Conservation (phyloP, 2,113 vertebrate genomes). For the Entosphenus tridentatus region DNA sequence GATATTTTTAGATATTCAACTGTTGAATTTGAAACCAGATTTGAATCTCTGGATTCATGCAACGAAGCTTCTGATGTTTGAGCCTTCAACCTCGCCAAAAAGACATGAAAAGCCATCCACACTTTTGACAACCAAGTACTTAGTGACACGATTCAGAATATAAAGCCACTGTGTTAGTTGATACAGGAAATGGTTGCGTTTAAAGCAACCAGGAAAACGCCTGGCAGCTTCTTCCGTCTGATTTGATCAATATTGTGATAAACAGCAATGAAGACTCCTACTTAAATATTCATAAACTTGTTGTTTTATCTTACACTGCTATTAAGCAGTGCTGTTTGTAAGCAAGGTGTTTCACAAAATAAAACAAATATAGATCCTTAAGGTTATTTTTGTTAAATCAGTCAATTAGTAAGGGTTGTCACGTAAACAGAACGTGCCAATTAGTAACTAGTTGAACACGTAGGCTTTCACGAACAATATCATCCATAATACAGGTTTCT, state of each 20-base stretch:
- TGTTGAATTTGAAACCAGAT: slow-evolving; percentile 4
- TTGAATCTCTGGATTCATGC: not conserved
- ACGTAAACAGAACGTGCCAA: no score
- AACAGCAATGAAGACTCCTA: not conserved
- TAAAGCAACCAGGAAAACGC: not conserved
- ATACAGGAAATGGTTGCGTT: not conserved
- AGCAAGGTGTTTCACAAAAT: not conserved
- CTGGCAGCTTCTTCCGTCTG: not conserved
- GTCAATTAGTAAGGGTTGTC: no score
- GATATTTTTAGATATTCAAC: not conserved
- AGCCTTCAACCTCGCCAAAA: not conserved
- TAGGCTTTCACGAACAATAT: no score
- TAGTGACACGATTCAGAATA: not conserved
- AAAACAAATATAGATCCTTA: no score
- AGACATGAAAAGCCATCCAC: not conserved
- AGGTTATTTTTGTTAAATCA: no score
- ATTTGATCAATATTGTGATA: slow-evolving; percentile 3
- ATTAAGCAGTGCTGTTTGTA: slow-evolving; percentile 1
- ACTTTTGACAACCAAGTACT: slow-evolving; percentile 2
- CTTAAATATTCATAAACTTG: not conserved
- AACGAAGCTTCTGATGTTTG: not conserved
- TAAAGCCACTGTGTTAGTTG: not conserved
- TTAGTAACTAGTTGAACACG: no score
- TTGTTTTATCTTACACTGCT: not conserved
- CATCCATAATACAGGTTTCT: no score